Evolutionary conservation across 2,888 invertebrate genomes (phyloP).

Genomic region (Bedellia somnulentella): DNA sequence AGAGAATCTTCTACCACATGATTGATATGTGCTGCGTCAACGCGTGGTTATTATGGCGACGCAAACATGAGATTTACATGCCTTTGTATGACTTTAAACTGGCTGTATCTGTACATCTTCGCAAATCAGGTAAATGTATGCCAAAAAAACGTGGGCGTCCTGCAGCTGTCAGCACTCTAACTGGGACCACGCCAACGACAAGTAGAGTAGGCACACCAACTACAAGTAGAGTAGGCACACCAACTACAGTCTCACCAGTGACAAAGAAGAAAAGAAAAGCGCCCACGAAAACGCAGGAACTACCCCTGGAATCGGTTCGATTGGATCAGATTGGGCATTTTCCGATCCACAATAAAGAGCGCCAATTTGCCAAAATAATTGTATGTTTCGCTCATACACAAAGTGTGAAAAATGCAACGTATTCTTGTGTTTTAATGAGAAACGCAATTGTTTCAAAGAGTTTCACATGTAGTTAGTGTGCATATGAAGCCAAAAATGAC

Average conservation of each 20-base stretch:
- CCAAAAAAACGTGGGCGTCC: neutral
- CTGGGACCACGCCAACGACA: no score
- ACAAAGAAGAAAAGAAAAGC: neutral
- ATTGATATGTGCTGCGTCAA: slow-evolving; percentile 13
- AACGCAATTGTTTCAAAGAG: neutral
- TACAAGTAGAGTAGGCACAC: neutral
- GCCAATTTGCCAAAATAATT: neutral
- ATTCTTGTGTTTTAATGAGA: neutral
- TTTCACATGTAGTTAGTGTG: neutral
- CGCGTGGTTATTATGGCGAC: slow-evolving; percentile 13
- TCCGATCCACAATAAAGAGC: neutral
- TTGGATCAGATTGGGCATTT: neutral
- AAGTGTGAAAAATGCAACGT: neutral
- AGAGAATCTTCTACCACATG: slow-evolving; percentile 15
- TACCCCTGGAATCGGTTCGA: neutral
- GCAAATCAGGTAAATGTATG: neutral
- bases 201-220: no score
- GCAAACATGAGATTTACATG: slow-evolving; percentile 10
- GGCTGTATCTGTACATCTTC: neutral
- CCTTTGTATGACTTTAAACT: slow-evolving; percentile 10
- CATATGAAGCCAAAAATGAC: neutral
- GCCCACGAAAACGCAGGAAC: neutral
- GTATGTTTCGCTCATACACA: neutral
- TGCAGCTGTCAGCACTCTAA: neutral
- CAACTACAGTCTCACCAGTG: neutral